Evolutionary conservation across 2,113 vertebrate genomes (phyloP), one percentile per base, ranked within the genome.

Genomic region (Willisornis vidua): DNA sequence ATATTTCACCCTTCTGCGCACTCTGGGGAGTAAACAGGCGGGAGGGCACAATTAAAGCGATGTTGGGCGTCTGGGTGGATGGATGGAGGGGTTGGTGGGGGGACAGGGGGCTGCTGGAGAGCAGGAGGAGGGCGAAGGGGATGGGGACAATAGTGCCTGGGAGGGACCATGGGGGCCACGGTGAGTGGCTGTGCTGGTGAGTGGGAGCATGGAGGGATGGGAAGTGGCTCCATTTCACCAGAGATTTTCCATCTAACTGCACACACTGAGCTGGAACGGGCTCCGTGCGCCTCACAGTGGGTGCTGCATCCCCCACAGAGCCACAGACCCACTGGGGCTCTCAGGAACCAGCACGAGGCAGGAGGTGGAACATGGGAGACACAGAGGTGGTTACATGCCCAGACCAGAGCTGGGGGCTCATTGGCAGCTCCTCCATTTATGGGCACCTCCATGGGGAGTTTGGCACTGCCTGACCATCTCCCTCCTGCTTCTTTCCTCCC

Each of bases 1-100:
- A 91, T 96, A 93, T 97, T 97, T 97, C 97, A 97, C 37, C 90
- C 92, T 68, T 24, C 66, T 45, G 61, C 11, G 20, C 90, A 3
- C 79, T 55, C 16, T 1, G 3, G 94, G 85, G 83, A 95, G 92
- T 33, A 70, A 94, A 92, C 70, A n/a, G 79, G 85, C 3, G 2
- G 51, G 31, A 20, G 59, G 6, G 33, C 1, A 6, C 94, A 85
- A 91, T 95, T 96, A 94, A 26, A 87, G 78, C 45, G 15, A 95
- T 95, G 97, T 75, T 45, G 84, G 8, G 19, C 2, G 6, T 2
- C 80, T 8, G 14, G 74, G 72, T 14, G 81, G 89, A 91, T 68
- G 89, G 88, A 25, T 9, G 85, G 88, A 43, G 4, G 33, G 87
- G 67, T 23, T 6, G 87, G 33, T 15, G 75, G 58, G 9, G 11